These are phyloP conservation scores for Willisornis vidua DNA, from an alignment of 2,113 vertebrate genomes.

Conservation along the genomic window DNA sequence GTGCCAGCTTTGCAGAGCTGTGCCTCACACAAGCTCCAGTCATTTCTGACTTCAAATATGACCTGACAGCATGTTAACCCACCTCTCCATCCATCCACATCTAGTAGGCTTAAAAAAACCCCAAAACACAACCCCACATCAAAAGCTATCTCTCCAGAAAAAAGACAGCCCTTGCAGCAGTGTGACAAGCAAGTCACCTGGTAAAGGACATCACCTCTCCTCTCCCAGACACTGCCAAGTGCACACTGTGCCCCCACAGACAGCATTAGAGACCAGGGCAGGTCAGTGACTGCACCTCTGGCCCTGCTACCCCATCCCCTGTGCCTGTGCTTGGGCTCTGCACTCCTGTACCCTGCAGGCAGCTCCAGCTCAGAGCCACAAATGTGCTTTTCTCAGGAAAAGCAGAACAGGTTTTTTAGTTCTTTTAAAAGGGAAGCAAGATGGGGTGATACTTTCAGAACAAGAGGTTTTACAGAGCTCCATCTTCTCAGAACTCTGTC, in stretches of 20 bases:
- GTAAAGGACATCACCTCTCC: slow-evolving; percentile 15
- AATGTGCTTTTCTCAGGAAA: not conserved
- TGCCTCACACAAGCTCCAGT: not conserved
- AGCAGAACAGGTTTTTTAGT: not conserved
- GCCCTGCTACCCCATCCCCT: not conserved
- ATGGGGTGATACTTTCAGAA: not conserved
- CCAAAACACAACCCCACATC: slow-evolving; percentile 1
- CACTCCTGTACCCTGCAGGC: not conserved
- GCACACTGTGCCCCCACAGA: not conserved
- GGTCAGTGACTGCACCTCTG: not conserved
- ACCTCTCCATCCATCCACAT: slow-evolving; percentile 18
- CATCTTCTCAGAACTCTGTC: not conserved
- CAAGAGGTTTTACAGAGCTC: not conserved
- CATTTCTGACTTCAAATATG: not conserved
- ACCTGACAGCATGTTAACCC: slow-evolving; percentile 35
- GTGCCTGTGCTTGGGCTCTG: not conserved
- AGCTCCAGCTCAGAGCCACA: not conserved
- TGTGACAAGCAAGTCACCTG: slow-evolving; percentile 40
- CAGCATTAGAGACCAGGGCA: not conserved
- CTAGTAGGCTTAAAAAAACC: not conserved
- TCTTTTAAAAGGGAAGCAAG: not conserved
- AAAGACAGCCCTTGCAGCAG: not conserved
- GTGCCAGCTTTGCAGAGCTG: not conserved
- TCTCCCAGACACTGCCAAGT: not conserved
- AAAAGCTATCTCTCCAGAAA: not conserved